phyloP scores from a whole-genome alignment of 2,797 vertebrate species.

The Ibycter americanus region DNA sequence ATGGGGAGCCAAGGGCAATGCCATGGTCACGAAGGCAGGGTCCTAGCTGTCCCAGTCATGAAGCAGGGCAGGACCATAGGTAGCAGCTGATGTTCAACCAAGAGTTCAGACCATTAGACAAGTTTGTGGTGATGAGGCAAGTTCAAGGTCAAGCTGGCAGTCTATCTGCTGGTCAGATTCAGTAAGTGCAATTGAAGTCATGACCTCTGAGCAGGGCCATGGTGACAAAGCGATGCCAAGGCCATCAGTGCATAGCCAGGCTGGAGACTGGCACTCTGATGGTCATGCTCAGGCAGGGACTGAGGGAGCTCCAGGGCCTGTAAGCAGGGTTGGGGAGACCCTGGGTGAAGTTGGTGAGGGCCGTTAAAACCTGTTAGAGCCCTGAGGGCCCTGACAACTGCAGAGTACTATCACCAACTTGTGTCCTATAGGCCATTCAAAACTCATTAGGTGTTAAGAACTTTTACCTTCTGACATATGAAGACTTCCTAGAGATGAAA shows the following conservation, averaged over 20 bases:
- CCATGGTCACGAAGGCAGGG: not conserved
- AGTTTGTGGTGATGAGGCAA: not conserved
- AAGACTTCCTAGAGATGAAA: not conserved
- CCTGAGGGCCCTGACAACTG: not conserved
- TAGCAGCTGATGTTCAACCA: not conserved
- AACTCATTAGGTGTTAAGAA: not conserved
- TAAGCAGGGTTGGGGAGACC: not conserved
- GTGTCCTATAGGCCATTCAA: not conserved
- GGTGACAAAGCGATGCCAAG: not conserved
- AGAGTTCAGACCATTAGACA: not conserved
- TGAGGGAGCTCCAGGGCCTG: not conserved
- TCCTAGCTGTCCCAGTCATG: not conserved
- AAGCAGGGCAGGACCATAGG: not conserved
- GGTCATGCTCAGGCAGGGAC: not conserved
- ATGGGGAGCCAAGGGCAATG: not conserved
- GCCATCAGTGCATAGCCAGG: not conserved
- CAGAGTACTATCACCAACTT: not conserved
- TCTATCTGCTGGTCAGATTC: not conserved
- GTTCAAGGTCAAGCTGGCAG: not conserved
- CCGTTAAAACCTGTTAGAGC: not conserved
- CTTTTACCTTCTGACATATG: not conserved
- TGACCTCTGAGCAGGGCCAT: not conserved
- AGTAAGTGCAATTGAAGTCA: not conserved
- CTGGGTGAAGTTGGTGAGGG: not conserved
- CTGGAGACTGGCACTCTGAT: not conserved